These are phyloP conservation scores for Asarcornis scutulata DNA, from an alignment of 2,113 vertebrate species.

Conservation along the genomic window DNA sequence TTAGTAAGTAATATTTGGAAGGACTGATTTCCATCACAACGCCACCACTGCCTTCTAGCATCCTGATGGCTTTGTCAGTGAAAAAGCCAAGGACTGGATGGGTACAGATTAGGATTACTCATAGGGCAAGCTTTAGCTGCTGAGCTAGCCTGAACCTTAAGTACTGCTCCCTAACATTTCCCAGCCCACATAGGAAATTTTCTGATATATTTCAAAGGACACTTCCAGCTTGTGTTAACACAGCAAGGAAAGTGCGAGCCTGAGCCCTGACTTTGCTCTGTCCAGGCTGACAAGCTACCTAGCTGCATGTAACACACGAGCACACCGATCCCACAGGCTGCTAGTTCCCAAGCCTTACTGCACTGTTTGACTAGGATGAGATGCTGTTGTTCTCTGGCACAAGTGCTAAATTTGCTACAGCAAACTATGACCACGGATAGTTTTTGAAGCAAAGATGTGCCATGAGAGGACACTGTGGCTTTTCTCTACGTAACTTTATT, in stretches of 20 bases:
- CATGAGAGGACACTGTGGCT: neutral
- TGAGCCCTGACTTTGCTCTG: neutral
- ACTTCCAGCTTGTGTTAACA: neutral
- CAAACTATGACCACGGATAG: neutral
- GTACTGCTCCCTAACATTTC: neutral
- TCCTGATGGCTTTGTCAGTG: neutral
- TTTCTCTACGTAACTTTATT: neutral
- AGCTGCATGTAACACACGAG: neutral
- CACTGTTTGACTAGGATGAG: neutral
- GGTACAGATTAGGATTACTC: neutral
- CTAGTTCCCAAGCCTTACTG: neutral
- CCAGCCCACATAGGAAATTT: neutral
- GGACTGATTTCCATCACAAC: conserved; percentile 32
- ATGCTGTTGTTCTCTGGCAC: neutral
- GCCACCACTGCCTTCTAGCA: neutral
- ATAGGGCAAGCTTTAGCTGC: neutral
- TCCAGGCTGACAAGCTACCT: neutral
- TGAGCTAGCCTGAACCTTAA: neutral
- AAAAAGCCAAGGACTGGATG: neutral
- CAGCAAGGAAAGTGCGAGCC: neutral
- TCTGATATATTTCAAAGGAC: neutral
- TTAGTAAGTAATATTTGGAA: neutral
- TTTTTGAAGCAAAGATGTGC: neutral
- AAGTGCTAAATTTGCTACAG: neutral
- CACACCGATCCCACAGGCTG: neutral